Conservation (phyloP, 2,888 invertebrate species). For the Elmis aenea region DNA sequence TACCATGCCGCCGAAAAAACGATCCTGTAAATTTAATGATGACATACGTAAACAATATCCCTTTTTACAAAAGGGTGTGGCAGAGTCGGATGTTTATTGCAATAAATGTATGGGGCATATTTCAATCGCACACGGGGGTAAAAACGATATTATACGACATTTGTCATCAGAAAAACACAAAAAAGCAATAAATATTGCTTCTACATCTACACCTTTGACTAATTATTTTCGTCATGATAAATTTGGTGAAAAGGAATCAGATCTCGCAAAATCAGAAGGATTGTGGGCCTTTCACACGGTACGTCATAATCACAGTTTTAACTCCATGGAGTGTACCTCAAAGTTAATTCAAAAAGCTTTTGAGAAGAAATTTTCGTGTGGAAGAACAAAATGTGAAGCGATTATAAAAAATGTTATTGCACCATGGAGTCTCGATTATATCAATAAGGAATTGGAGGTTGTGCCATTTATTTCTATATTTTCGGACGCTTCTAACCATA, state of each 20-base stretch:
- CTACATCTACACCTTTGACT: neutral
- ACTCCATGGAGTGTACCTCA: no score
- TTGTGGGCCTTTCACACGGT: neutral
- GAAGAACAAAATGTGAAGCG: no score
- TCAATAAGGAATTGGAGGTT: conserved; percentile 12
- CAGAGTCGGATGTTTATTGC: conserved; percentile 5
- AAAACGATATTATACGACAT: neutral
- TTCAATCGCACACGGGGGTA: conserved; percentile 1
- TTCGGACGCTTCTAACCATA: conserved; percentile 20
- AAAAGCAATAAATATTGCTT: neutral
- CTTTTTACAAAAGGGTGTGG: conserved; percentile 3
- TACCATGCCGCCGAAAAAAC: neutral
- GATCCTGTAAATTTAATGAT: conserved; percentile 1
- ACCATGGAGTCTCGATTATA: conserved; percentile 8
- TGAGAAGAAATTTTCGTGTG: no score
- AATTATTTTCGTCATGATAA: neutral
- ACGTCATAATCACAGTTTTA: no score
- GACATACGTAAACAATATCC: neutral
- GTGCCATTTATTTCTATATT: conserved; percentile 13
- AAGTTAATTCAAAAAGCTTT: no score
- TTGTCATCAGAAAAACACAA: conserved; percentile 3
- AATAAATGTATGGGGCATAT: conserved; percentile 1
- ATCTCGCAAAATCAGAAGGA: neutral
- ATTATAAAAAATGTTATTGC: conserved; percentile 11
- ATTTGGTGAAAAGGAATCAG: neutral